Conservation (phyloP, 1,140 invertebrate species). For the Aphelenchoides avenae region DNA sequence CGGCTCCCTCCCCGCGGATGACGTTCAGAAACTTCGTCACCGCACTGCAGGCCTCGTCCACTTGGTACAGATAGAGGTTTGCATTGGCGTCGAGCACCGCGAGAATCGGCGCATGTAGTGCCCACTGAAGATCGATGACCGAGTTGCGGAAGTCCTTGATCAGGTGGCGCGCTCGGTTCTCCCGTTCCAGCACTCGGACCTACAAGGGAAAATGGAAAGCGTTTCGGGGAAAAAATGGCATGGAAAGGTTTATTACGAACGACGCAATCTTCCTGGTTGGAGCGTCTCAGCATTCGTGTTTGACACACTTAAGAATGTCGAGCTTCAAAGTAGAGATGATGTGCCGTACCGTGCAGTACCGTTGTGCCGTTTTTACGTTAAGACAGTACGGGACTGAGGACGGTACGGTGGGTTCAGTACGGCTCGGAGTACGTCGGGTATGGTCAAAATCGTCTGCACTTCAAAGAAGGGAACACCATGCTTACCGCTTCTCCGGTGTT, state of each 20-base stretch:
- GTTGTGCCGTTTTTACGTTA: no score
- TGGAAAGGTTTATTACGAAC: no score
- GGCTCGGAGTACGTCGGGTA: no score
- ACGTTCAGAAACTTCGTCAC: constrained; percentile 38
- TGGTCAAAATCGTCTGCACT: no score
- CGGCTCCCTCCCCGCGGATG: constrained; percentile 19
- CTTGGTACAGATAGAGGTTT: constrained; percentile 39
- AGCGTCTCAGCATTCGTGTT: no score
- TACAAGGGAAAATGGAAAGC: background rate
- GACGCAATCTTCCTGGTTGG: no score
- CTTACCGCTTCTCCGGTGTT: constrained; percentile 33
- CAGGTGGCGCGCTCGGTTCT: constrained; percentile 25
- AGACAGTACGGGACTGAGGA: no score
- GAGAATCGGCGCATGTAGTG: constrained; percentile 29
- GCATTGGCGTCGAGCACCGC: constrained; percentile 34
- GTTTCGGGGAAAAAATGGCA: no score
- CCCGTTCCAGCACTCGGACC: constrained; percentile 12
- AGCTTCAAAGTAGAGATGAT: no score
- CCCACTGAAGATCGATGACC: constrained; percentile 33
- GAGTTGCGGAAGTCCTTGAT: constrained; percentile 39
- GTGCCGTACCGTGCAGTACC: no score
- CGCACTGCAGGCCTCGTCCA: constrained; percentile 22
- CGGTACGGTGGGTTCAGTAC: no score
- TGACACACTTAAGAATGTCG: no score
- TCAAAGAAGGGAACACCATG: constrained; percentile 8